Base-by-base conservation (phyloP, 2,113 vertebrate genomes). In the Forbesichthys papilliferus region DNA sequence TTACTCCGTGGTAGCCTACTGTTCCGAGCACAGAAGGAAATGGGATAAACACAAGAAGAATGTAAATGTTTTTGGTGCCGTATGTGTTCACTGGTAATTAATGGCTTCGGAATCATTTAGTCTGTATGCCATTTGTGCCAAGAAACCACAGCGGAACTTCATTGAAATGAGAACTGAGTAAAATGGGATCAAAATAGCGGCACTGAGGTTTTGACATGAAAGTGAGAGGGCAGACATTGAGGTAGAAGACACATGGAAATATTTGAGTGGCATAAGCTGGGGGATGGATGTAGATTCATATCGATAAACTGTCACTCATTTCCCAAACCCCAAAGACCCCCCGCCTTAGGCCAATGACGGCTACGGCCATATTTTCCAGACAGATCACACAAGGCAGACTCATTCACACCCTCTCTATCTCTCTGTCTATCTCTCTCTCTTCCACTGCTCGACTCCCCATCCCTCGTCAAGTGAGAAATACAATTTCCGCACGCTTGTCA, bases 281-380 rank as follows among this genome's bases (percentile, higher is more conserved):
- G 65, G 55, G 63, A 1, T 20, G 46, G 18, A 64, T 74, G 80
- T 82, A 81, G 5, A 67, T 88, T 79, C 69, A 48, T 75, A 88
- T 78, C 75, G 75, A 87, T 77, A 60, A 20, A 54, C 70, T 64
- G 66, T 69, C 74, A 76, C 59, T 61, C 74, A 73, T 69, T 66
- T 76, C 67, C 68, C 61, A 64, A 78, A 75, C 69, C 57, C 59
- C 74, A 67, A 70, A 75, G 64, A 61, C 77, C 61, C 27, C 76
- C 51, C 59, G 76, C 64, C 68, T 10, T 59, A 61, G 52, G 20
- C 9, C 4, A 16, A 64, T 27, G 27, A 74, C 71, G 73, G 57
- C 59, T 46, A 60, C 66, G 64, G 66, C 61, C 68, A 63, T 77
- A 27, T 79, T 83, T 66, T 79, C 66, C 48, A 72, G 74, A 80